These are phyloP conservation scores for Neogobius melanostomus DNA, from an alignment of 2,113 vertebrate species.

Conservation along the genomic window DNA sequence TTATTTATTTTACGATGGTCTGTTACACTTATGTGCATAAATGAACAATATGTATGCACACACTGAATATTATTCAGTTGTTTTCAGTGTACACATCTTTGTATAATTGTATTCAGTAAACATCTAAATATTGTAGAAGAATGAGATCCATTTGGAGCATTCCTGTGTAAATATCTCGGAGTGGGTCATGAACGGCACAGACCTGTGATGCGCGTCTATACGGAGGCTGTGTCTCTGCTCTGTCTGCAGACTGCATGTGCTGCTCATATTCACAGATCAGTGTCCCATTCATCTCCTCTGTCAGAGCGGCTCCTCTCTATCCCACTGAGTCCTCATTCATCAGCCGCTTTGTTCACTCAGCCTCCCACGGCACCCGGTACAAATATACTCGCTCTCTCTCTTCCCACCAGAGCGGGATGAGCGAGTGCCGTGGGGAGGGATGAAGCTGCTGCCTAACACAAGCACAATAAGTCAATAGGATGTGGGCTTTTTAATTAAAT, in stretches of 20 bases:
- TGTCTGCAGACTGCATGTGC: not conserved
- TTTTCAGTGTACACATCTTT: too few relatives aligned
- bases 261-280: constrained; percentile 53
- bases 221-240: not conserved
- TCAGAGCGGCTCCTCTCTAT: constrained; percentile 28
- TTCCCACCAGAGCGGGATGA: constrained; percentile 1
- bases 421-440: constrained; percentile 3
- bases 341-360: constrained; percentile 42
- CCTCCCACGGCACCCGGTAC: constrained; percentile 12
- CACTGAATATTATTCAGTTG: too few relatives aligned
- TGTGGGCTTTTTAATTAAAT: constrained; percentile 4
- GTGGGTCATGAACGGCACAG: too few relatives aligned
- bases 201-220: too few relatives aligned
- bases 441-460: constrained; percentile 2
- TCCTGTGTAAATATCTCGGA: too few relatives aligned
- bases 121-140: too few relatives aligned
- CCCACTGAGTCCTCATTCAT: constrained; percentile 52
- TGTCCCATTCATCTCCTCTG: constrained; percentile 51
- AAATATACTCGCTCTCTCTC: constrained; percentile 39
- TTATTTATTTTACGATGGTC: too few relatives aligned
- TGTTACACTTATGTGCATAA: too few relatives aligned
- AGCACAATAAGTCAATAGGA: not conserved
- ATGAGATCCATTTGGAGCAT: not conserved
- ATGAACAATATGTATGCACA: too few relatives aligned
- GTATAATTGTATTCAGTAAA: too few relatives aligned